phyloP scores from a whole-genome alignment of 2,113 vertebrate species.

The Tiliqua scincoides region DNA sequence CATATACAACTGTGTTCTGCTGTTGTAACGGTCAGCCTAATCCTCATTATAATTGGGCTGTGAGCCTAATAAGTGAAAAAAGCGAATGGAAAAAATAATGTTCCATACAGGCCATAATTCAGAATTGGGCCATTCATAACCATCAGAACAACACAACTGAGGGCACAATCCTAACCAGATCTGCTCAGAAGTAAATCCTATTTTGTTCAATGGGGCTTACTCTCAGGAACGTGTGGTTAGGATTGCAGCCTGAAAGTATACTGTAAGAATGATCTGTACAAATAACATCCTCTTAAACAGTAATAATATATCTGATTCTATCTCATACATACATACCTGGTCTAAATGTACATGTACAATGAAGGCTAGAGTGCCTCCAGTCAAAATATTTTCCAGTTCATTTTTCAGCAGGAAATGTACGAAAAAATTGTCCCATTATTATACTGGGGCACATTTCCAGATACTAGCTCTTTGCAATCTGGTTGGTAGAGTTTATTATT shows the following conservation, averaged over 20 bases:
- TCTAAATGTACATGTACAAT: neutral
- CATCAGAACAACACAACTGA: neutral
- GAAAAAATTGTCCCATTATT: rapidly evolving
- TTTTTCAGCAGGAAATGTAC: neutral
- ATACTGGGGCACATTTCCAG: rapidly evolving
- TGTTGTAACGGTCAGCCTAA: too few species aligned
- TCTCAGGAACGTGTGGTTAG: too few species aligned
- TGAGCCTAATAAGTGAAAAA: too few species aligned
- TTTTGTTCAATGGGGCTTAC: too few species aligned
- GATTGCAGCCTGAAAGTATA: too few species aligned
- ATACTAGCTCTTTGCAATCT: neutral
- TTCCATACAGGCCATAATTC: neutral
- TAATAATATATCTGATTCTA: neutral
- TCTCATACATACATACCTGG: too few species aligned
- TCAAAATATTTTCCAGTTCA: neutral
- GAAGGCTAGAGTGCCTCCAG: neutral
- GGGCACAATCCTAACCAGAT: too few species aligned
- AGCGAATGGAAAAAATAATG: too few species aligned
- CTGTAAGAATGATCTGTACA: too few species aligned
- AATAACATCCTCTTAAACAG: neutral
- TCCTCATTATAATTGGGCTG: too few species aligned
- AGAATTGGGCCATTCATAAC: neutral
- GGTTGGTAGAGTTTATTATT: neutral
- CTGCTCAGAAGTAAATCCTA: too few species aligned
- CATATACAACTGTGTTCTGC: too few species aligned